phyloP scores from a whole-genome alignment of 2,888 invertebrate genomes.

The Eretmocerus hayati region DNA sequence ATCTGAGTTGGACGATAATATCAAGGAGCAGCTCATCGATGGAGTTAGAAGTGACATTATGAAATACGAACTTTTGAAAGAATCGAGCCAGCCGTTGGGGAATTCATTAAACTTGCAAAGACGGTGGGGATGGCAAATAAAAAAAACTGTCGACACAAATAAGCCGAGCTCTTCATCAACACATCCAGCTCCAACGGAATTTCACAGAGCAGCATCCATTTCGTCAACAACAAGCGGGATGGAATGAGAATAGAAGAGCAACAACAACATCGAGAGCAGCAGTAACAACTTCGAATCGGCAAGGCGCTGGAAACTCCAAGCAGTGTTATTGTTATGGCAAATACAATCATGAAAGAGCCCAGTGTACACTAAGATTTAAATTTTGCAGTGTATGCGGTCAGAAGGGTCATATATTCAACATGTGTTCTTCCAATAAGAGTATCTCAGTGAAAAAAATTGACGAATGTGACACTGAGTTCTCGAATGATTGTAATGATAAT shows the following conservation, averaged over 20 bases:
- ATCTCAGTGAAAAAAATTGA: too few relatives aligned
- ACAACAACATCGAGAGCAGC: too few relatives aligned
- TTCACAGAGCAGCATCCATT: too few relatives aligned
- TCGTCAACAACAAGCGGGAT: background rate
- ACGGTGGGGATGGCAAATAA: slow-evolving; percentile 11
- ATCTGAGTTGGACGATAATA: slow-evolving; percentile 1
- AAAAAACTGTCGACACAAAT: too few relatives aligned
- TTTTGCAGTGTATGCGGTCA: slow-evolving; percentile 15
- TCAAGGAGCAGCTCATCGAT: slow-evolving; percentile 11
- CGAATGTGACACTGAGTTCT: too few relatives aligned
- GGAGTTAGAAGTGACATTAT: slow-evolving; percentile 5
- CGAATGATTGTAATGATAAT: too few relatives aligned
- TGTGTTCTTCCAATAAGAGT: slow-evolving; percentile 4
- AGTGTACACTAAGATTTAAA: slow-evolving; percentile 8
- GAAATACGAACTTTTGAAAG: slow-evolving; percentile 10
- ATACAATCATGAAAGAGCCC: slow-evolving; percentile 5
- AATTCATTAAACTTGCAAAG: slow-evolving; percentile 9
- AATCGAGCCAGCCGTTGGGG: slow-evolving; percentile 1
- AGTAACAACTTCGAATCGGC: too few relatives aligned
- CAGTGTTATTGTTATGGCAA: slow-evolving; percentile 9
- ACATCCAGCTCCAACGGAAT: too few relatives aligned
- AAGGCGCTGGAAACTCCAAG: too few relatives aligned
- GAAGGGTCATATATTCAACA: slow-evolving; percentile 13
- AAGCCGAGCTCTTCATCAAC: too few relatives aligned
- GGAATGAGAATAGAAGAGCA: too few relatives aligned